Evolutionary conservation across 2,797 vertebrate species (phyloP).

Genomic region (Galagoides demidoff): DNA sequence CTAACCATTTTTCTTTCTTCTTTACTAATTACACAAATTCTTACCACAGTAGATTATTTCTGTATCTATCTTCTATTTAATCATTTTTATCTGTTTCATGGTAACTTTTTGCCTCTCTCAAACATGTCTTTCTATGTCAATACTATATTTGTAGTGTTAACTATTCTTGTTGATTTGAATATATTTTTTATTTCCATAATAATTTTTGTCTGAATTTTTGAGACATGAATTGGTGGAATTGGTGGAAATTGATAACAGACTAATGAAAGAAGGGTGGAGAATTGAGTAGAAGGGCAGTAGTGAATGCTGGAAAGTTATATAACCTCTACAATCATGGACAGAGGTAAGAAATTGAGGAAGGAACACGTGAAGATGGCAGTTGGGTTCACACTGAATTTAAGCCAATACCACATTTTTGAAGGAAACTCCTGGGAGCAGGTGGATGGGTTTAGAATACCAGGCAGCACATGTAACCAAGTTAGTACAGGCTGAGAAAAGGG

Average conservation of each 20-base stretch:
- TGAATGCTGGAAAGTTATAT: not conserved
- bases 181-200: not conserved
- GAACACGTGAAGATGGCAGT: fast-evolving
- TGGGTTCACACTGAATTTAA: not conserved
- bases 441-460: not conserved
- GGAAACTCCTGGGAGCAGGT: not conserved
- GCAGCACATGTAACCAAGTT: not conserved
- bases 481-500: not conserved
- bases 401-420: not conserved
- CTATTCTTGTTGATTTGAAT: not conserved
- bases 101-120: not conserved
- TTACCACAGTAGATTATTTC: not conserved
- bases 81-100: not conserved
- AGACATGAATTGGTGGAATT: not conserved
- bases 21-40: not conserved
- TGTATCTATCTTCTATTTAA: not conserved
- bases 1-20: not conserved
- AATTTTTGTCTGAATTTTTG: not conserved
- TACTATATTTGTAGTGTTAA: not conserved
- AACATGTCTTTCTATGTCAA: not conserved
- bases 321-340: no score
- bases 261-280: not conserved
- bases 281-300: not conserved
- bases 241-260: not conserved
- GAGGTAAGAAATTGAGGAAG: not conserved